Percentiles rank a stretch among this genome's conserved stretches.
phyloP scores from a whole-genome alignment of 2,113 vertebrate genomes.

The Progne subis region DNA sequence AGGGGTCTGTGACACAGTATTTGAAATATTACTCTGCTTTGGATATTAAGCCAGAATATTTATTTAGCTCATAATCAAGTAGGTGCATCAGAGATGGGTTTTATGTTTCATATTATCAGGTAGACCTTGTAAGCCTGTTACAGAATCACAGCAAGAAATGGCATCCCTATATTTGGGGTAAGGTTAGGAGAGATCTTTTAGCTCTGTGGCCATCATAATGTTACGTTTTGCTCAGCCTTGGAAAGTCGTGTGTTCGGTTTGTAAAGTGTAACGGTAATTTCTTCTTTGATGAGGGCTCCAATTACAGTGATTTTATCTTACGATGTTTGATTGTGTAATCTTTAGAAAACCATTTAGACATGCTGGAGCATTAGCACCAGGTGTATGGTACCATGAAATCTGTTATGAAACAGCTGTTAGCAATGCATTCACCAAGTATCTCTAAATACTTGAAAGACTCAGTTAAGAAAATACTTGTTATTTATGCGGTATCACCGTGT shows the following conservation, averaged over 20 bases:
- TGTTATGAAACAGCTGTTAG: slow-evolving; percentile 53
- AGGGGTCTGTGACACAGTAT: neutral
- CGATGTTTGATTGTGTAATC: slow-evolving; percentile 43
- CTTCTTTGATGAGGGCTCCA: slow-evolving; percentile 38
- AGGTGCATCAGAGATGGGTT: neutral
- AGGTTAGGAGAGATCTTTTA: neutral
- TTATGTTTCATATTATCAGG: neutral
- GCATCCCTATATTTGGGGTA: neutral
- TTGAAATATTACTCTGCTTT: neutral
- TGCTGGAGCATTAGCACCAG: slow-evolving; percentile 53
- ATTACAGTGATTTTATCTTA: slow-evolving; percentile 44
- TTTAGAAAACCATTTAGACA: slow-evolving; percentile 60
- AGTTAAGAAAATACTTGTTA: slow-evolving; percentile 39
- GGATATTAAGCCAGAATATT: neutral
- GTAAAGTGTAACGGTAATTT: slow-evolving; percentile 21
- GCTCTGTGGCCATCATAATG: neutral
- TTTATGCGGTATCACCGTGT: neutral
- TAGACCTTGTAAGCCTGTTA: neutral
- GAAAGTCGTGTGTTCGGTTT: neutral
- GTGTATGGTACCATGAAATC: slow-evolving; percentile 50
- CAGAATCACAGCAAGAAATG: neutral
- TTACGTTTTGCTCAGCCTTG: neutral
- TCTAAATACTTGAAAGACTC: slow-evolving; percentile 41
- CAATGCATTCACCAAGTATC: neutral
- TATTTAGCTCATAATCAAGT: neutral